Base-by-base conservation (phyloP, 2,797 vertebrate species). In the Crenuchus spilurus region DNA sequence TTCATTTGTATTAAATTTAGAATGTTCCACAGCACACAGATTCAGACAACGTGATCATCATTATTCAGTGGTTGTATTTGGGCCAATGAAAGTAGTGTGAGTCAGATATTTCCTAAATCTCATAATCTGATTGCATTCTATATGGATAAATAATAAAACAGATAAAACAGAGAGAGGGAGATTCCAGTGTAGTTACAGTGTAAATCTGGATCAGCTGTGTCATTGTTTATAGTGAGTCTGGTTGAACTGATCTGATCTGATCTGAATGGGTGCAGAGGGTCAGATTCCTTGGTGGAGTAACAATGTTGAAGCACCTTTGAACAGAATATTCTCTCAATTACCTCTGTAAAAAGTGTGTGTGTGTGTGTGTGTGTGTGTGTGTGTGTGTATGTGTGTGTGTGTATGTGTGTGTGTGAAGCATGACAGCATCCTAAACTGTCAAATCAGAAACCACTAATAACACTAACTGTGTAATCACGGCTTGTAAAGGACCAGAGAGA, bases 201-300 rank as follows among this genome's bases (percentile, higher is more conserved):
- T n/a, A n/a, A n/a, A n/a, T n/a, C n/a, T 37, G 26, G 37, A 46
- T 62, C 22, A 35, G 61, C 41, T 57, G 22, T 48, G 18, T 60
- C n/a, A 61, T 26, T 41, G 58, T 61, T 61, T 61, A 61, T 4
- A 44, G 28, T 54, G 51, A 46, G 72, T 31, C 26, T 49, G 31
- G 58, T 24, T 54, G 58, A 33, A 72, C 33, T 30, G n/a, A n/a
- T n/a, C n/a, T n/a, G n/a, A 8, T 60, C 8, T 33, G 18, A 31
- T 35, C 65, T 57, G 30, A 42, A 28, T 51, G 31, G 22, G 54
- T 20, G 54, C 9, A 65, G 33, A 46, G 42, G 68, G 75, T 67
- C 69, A 72, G 61, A 67, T 72, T 77, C 69, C 61, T 67, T 61
- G 62, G 31, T 72, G 62, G 61, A 67, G 75, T 24, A 72, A 22